phyloP scores from a whole-genome alignment of 2,113 vertebrate species.

The Triplophysa dalaica region DNA sequence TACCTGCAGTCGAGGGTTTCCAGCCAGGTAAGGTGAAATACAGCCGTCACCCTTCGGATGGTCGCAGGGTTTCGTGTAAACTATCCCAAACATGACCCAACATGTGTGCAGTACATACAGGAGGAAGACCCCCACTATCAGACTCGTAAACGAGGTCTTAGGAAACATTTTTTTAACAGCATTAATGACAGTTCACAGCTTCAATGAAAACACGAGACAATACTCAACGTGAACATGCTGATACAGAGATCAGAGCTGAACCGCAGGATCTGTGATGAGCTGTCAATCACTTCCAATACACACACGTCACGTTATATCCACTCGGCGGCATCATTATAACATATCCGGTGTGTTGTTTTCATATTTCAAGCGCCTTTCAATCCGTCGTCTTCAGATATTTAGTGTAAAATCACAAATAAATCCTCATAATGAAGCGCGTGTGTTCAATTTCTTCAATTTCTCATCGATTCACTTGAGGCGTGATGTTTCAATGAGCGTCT shows the following conservation, averaged over 20 bases:
- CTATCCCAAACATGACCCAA: slow-evolving; percentile 98
- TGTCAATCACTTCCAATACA: slow-evolving; percentile 3
- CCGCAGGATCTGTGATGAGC: not conserved
- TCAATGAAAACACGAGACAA: not conserved
- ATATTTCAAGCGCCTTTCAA: not conserved
- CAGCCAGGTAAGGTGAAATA: slow-evolving; percentile 84
- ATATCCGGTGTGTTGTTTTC: not conserved
- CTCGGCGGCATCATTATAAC: not conserved
- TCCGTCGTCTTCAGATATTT: not conserved
- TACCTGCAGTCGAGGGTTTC: slow-evolving; percentile 87
- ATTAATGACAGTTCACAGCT: not conserved
- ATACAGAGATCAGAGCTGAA: not conserved
- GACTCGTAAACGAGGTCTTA: slow-evolving; percentile 86
- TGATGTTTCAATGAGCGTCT: slow-evolving; percentile 19
- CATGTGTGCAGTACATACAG: slow-evolving; percentile 95
- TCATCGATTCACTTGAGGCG: not conserved
- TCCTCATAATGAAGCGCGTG: not conserved
- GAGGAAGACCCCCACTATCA: slow-evolving; percentile 89
- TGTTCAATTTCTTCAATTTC: not conserved
- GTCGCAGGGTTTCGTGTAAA: slow-evolving; percentile 90
- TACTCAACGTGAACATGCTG: not conserved
- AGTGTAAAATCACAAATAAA: not conserved
- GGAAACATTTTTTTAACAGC: slow-evolving; percentile 70
- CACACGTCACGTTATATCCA: slow-evolving; percentile 9
- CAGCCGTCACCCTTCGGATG: slow-evolving; percentile 71